Evolutionary conservation across 2,888 invertebrate genomes (phyloP), one percentile per base, ranked within the genome.

Genomic region (Mythimna lalbum): DNA sequence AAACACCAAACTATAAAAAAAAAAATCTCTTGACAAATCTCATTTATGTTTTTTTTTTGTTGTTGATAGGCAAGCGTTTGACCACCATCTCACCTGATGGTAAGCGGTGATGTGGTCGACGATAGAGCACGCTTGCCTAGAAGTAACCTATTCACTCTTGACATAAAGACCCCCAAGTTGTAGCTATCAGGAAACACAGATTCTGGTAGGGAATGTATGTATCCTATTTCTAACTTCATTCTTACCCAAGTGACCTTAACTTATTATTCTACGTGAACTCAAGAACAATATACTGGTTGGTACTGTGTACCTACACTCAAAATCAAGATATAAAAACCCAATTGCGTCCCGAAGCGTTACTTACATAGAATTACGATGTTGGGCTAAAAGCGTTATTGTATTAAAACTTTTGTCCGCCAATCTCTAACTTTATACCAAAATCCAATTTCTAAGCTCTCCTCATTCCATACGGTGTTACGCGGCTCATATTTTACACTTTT

Each of bases 401-500:
- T 80, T 78, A 81, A 80, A 80, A 80, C 80, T 80, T 80, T 75
- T 69, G 68, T 67, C 33, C 63, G 21, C 57, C 57, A 65, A 75
- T 65, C 68, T 76, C 69, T 59, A 78, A 81, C 71, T 81, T 81
- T 69, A 50, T 57, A 71, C 71, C 62, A 56, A 71, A 81, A 81
- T 78, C 75, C 69, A 81, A 78, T 81, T 81, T 81, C 73, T 80
- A 77, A 80, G 80, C 77, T 66, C 68, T 43, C 63, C 67, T 61
- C 63, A 68, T 73, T 68, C 63, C 69, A 71, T 73, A 72, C 76
- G 65, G 36, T 78, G 74, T 69, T 63, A 59, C 43, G 61, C 59
- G 63, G 63, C 57, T 57, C 72, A 81, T 83, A 79, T 71, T 83
- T 81, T 74, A 61, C 56, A 73, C 43, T 74, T 81, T 76, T 83